Conservation (phyloP, 2,888 invertebrate genomes). For the Cerceris ruficornis region DNA sequence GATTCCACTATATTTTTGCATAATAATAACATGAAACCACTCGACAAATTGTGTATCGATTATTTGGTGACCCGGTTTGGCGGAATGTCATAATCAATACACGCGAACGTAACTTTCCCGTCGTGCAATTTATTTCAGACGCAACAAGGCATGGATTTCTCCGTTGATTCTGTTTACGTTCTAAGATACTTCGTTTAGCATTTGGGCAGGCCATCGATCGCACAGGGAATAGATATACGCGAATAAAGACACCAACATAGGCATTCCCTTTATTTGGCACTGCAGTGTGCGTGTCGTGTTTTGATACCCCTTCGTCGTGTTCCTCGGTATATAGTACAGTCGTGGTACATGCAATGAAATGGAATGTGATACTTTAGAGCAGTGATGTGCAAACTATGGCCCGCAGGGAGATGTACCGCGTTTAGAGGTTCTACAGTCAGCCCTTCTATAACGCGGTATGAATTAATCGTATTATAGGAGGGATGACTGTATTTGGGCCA, state of each 20-base stretch:
- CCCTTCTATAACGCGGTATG: too few species aligned
- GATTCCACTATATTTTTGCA: constrained; percentile 12
- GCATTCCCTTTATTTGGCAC: constrained; percentile 27
- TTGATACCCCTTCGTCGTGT: constrained; percentile 11
- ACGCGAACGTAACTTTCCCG: constrained; percentile 38
- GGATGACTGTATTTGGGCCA: too few species aligned
- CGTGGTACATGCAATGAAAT: too few species aligned
- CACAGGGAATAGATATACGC: neutral
- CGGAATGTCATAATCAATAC: constrained; percentile 68
- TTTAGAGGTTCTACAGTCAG: too few species aligned
- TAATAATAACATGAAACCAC: constrained; percentile 22
- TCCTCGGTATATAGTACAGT: neutral
- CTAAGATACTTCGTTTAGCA: constrained; percentile 26
- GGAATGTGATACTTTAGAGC: too few species aligned
- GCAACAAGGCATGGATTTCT: constrained; percentile 19
- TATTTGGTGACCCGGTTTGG: constrained; percentile 55
- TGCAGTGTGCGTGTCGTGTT: constrained; percentile 25
- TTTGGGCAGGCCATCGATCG: constrained; percentile 50
- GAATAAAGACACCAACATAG: constrained; percentile 10
- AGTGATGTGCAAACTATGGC: too few species aligned
- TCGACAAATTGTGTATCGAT: constrained; percentile 60
- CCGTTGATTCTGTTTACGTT: constrained; percentile 39
- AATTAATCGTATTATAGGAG: too few species aligned
- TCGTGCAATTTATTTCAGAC: constrained; percentile 30
- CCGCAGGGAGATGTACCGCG: too few species aligned